Base-by-base conservation (phyloP, 2,797 vertebrate species). In the Xiphophorus birchmanni region DNA sequence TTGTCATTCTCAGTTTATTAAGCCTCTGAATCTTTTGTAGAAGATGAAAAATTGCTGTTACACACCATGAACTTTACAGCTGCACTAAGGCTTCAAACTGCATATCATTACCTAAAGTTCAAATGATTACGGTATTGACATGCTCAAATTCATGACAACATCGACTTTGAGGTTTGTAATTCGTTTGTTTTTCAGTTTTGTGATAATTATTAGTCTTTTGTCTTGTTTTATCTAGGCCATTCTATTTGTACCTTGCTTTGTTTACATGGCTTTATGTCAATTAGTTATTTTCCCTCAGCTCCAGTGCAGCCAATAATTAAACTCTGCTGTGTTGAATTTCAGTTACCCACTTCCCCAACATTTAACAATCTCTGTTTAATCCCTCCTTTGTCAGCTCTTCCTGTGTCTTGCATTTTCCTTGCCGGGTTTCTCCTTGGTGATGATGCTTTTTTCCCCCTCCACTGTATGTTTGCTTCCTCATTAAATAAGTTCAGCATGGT, bases 321-420 rank as follows among this genome's bases (percentile, higher is more conserved):
- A 69, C 65, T 71, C 23, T 15, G 23, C 23, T n/a, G 69, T 45
- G 21, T n/a, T 72, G 40, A 42, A 72, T 44, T 72, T 5, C 40
- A 29, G 11, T 72, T 72, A 44, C n/a, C 69, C 26, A 15, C 42
- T 26, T n/a, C 42, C 23, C 40, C 40, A 72, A 72, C 69, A 45
- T 45, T 72, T 44, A n/a, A 26, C 69, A 15, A 72, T 45, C 12
- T 72, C 69, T 72, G 69, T 72, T 72, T 13, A 72, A 72, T n/a
- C 69, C 69, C 12, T 45, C 67, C 67, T 45, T 71, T n/a, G 42
- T 44, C 42, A 72, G 26, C n/a, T 44, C 23, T 45, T 72, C n/a
- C 26, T 45, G 12, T 45, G 15, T 45, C 69, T 26, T 44, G 26
- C 69, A 69, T 69, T 40, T 42, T 69, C 21, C 37, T 69, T 42